Evolutionary conservation across 2,888 invertebrate species (phyloP).

Genomic region (Lypha dubia): DNA sequence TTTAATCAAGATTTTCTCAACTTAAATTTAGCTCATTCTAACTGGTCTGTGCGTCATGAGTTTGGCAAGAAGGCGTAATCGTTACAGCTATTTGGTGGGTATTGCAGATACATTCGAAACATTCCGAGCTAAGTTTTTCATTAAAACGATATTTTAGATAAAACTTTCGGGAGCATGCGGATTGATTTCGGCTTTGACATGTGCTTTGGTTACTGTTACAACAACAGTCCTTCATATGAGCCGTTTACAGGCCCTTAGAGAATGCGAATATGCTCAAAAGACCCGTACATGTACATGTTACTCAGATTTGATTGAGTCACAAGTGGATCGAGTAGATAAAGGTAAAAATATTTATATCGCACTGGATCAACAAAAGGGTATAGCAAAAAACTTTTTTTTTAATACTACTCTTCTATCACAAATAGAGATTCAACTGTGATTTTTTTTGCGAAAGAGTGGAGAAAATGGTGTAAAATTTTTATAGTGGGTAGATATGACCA

Average conservation of each 20-base stretch:
- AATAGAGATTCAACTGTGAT: too few species aligned
- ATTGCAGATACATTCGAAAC: not conserved
- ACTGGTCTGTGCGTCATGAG: conserved; percentile 95
- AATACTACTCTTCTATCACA: too few species aligned
- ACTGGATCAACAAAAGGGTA: too few species aligned
- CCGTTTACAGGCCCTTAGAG: conserved; percentile 92
- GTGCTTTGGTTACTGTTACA: conserved; percentile 92
- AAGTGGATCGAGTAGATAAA: conserved; percentile 84
- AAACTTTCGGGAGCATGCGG: conserved; percentile 95
- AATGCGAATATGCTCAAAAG: conserved; percentile 93
- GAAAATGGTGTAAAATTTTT: too few species aligned
- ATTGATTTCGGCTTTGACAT: conserved; percentile 92
- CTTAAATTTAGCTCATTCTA: conserved; percentile 87
- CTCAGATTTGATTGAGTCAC: conserved; percentile 88
- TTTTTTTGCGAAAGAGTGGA: too few species aligned
- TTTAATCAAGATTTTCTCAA: not conserved
- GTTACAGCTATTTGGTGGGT: conserved; percentile 94
- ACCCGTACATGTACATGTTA: conserved; percentile 91
- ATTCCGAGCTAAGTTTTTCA: not conserved
- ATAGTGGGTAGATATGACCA: too few species aligned
- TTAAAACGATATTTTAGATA: conserved; percentile 85
- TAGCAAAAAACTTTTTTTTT: too few species aligned
- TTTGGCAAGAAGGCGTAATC: conserved; percentile 91
- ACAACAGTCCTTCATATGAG: conserved; percentile 96
- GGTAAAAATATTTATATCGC: conserved; percentile 76